Conservation (phyloP, 2,113 vertebrate species). For the Fulmarus glacialis region DNA sequence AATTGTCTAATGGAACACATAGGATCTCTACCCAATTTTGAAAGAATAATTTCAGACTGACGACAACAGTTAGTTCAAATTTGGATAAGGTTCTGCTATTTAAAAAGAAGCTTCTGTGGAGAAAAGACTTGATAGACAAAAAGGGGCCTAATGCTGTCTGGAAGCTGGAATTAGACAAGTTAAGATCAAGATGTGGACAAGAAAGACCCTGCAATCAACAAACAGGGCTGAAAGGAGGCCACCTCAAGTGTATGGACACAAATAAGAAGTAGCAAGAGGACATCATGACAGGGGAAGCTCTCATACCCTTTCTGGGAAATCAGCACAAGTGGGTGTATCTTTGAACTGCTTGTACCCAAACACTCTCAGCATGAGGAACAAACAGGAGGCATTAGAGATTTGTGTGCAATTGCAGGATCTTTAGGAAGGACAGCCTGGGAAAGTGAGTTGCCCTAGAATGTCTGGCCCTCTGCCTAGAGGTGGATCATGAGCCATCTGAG, state of each 20-base stretch:
- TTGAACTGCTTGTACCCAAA: background rate
- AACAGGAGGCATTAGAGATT: background rate
- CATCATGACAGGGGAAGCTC: background rate
- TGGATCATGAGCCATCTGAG: background rate
- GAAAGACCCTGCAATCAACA: background rate
- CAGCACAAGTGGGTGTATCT: background rate
- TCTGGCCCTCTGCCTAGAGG: background rate
- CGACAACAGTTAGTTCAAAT: background rate
- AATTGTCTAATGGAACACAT: background rate
- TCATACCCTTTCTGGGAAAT: background rate
- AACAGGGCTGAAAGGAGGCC: background rate
- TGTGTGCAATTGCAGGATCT: background rate
- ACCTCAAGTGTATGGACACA: background rate
- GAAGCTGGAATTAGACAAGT: background rate
- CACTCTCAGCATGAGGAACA: background rate
- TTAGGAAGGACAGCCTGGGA: background rate
- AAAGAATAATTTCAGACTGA: background rate
- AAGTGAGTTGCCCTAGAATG: background rate
- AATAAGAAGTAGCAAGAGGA: background rate
- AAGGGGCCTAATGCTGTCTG: accelerated
- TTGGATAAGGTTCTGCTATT: background rate
- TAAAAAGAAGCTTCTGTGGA: background rate
- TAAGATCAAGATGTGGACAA: background rate
- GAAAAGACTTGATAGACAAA: background rate
- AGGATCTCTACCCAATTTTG: background rate